phyloP scores from a whole-genome alignment of 2,888 invertebrate species.

The Melinaea marsaeus region DNA sequence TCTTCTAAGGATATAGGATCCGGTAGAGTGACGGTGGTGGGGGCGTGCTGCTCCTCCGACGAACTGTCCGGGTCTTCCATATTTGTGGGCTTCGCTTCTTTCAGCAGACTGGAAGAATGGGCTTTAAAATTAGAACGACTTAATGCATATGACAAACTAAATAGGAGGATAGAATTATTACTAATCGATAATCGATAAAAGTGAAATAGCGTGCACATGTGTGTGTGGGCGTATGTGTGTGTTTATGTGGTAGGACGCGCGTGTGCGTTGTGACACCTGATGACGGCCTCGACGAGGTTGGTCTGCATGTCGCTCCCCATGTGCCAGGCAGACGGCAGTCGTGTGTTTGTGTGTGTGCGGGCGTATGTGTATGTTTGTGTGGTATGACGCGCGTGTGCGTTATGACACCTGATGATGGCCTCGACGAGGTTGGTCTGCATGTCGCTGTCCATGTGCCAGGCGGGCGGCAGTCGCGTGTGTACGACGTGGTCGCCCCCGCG shows the following conservation, averaged over 20 bases:
- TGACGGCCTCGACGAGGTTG: too few species aligned
- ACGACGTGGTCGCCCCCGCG: constrained; percentile 94
- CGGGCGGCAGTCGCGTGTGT: constrained; percentile 90
- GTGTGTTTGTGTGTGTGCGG: too few species aligned
- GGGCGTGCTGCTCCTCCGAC: constrained; percentile 62
- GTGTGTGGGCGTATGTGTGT: too few species aligned
- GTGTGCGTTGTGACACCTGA: too few species aligned
- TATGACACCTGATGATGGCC: constrained; percentile 88
- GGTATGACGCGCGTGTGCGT: too few species aligned
- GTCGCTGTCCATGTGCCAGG: constrained; percentile 93
- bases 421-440: constrained; percentile 96
- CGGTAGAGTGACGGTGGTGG: constrained; percentile 55
- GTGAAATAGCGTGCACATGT: background rate
- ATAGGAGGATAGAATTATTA: too few species aligned
- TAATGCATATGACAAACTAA: too few species aligned
- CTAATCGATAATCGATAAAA: too few species aligned
- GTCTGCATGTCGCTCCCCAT: too few species aligned
- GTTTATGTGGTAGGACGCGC: too few species aligned
- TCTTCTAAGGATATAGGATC: constrained; percentile 91
- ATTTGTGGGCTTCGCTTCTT: constrained; percentile 92
- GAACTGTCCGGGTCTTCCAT: constrained; percentile 78
- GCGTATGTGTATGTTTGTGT: too few species aligned
- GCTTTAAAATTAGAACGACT: background rate
- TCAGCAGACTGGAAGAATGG: constrained; percentile 81
- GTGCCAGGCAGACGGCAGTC: too few species aligned